Base-by-base conservation (phyloP, 2,888 invertebrate species). In the Zygaena filipendulae region DNA sequence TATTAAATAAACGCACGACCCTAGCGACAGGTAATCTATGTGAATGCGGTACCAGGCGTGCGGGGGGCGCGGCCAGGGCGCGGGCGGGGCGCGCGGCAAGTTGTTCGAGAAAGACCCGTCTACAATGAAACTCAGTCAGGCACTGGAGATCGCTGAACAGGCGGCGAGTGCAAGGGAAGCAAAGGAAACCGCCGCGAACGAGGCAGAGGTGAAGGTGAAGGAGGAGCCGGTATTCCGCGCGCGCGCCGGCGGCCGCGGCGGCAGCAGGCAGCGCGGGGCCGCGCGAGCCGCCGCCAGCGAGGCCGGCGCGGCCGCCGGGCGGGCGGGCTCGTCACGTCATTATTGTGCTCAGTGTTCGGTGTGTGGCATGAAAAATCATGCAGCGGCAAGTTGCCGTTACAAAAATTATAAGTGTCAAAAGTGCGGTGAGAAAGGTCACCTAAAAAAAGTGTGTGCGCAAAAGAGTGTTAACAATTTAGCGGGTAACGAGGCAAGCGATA, bases 1-100 rank as follows among this genome's bases (percentile, higher is more conserved):
- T 3, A 40, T 20, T 6, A 40, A 25, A 14, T 30, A 42, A 3
- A 19, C 32, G 5, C 25, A 26, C 20, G 33, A 31, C 2, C 16
- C 28, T 8, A 39, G n/a, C 2, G 31, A 9, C 40, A 42, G 32
- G n/a, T 36, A 40, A 18, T 42, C 42, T 2, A 42, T 32, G 23
- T 42, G 39, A 2, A 38, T 8, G 6, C 36, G 30, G 3, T 21
- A 11, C 30, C 29, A 29, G n/a, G 34, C 25, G 4, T 16, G 14
- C 5, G 28, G 11, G 4, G 33, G 27, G 3, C 32, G 28, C 3
- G 40, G 42, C 10, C 11, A 38, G 21, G 23, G 25, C 3, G 13
- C 25, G 3, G 39, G 42, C 1, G 35, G 30, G 3, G 35, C 32
- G 20, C 35, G 30, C 3, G 39, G 33, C 20, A 21, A 27, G 3